phyloP scores from a whole-genome alignment of 2,797 vertebrate genomes.

The Huso huso region DNA sequence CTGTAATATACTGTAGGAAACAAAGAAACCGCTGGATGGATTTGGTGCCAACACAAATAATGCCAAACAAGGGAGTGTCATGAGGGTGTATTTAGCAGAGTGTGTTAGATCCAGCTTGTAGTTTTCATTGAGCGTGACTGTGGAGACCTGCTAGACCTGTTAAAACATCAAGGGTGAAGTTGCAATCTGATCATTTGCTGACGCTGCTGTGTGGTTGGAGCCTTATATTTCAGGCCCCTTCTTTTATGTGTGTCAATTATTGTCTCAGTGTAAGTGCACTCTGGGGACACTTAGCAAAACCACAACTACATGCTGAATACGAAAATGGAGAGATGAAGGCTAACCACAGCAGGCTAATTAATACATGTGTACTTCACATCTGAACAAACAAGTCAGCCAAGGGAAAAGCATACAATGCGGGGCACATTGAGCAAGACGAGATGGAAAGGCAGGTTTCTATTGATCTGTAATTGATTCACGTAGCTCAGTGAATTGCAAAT shows the following conservation, averaged over 20 bases:
- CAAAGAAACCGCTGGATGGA: constrained; percentile 4
- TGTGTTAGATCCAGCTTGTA: constrained; percentile 43
- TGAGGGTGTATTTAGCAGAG: constrained; percentile 37
- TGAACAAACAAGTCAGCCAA: neutral
- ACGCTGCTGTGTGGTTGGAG: constrained; percentile 11
- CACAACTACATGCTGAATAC: constrained; percentile 23
- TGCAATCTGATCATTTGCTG: constrained; percentile 13
- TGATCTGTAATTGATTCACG: neutral
- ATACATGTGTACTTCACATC: constrained; percentile 7
- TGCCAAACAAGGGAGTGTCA: constrained; percentile 25
- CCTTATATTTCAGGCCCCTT: constrained; percentile 18
- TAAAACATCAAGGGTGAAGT: constrained; percentile 22
- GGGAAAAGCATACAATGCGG: neutral
- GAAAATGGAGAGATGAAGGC: constrained; percentile 22
- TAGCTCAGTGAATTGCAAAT: too few relatives aligned
- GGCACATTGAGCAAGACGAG: neutral
- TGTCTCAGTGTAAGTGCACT: constrained; percentile 23
- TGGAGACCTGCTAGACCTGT: neutral
- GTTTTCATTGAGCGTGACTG: constrained; percentile 42
- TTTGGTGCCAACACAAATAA: constrained; percentile 19
- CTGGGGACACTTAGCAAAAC: constrained; percentile 25
- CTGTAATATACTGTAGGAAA: too few relatives aligned
- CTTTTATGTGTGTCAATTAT: constrained; percentile 29
- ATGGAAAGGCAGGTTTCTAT: constrained; percentile 8
- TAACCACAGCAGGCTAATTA: constrained; percentile 19